Evolutionary conservation across 2,888 invertebrate genomes (phyloP).

Genomic region (Pseudococcus longispinus): DNA sequence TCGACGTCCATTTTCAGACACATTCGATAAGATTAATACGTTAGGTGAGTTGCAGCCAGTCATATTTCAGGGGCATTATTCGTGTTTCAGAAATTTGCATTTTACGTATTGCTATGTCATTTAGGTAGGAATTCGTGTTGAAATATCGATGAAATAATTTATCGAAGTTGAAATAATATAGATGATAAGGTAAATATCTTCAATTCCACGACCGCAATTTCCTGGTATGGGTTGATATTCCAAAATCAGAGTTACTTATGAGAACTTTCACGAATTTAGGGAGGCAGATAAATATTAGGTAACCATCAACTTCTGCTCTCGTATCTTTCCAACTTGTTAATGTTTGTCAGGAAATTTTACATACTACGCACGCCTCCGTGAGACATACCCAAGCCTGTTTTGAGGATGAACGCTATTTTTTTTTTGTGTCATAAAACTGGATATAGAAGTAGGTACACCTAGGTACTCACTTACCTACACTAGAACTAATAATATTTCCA

Average conservation of each 20-base stretch:
- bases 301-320: neutral
- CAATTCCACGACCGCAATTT: neutral
- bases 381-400: neutral
- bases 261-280: neutral
- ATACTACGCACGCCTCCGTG: neutral
- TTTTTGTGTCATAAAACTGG: neutral
- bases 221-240: too few relatives aligned
- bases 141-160: too few relatives aligned
- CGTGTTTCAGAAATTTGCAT: too few relatives aligned
- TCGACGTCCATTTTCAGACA: neutral
- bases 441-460: neutral
- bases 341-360: neutral
- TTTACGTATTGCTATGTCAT: too few relatives aligned
- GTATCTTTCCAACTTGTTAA: neutral
- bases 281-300: neutral
- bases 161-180: too few relatives aligned
- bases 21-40: neutral
- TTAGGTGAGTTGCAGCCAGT: neutral
- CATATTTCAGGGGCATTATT: neutral
- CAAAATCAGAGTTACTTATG: neutral
- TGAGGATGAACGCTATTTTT: neutral
- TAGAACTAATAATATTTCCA: neutral
- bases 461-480: neutral
- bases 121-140: too few relatives aligned
- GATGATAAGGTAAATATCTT: neutral